Base-by-base conservation (phyloP, 2,113 vertebrate genomes). In the Delphinapterus leucas region DNA sequence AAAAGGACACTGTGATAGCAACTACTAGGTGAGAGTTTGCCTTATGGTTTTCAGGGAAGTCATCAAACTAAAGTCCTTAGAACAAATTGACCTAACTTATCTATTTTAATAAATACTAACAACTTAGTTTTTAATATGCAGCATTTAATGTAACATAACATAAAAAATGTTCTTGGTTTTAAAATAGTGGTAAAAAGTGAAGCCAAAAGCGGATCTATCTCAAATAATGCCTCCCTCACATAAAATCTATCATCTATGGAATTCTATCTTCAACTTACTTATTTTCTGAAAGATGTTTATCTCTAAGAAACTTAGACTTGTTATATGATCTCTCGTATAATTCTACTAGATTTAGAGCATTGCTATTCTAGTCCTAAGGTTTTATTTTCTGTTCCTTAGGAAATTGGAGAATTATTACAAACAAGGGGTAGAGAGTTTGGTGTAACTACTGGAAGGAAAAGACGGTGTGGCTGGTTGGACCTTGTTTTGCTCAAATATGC, bases 391-490 rank as follows among this genome's bases (percentile, higher is more conserved):
- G 9, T 94, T 88, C 21, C 81, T 36, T 63, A 98, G 97, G 98
- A 98, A 88, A 98, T 98, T 77, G 99, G 99, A 90, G 99, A 99
- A 97, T 97, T 99, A 85, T 98, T 99, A 83, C 99, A 99, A 97
- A 99, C 94, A 15, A 99, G 99, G 86, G 99, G 99, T 88, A 99
- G 99, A 98, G 99, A 99, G 95, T 99, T 99, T 94, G 99, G 99
- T 61, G 99, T 99, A 98, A 99, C 99, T 90, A 99, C 99, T 10
- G 99, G 99, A 92, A 99, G 99, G 94, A 99, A 99, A 98, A 99
- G 99, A 97, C 99, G 99, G 98, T 99, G 99, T 88, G 99, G 99
- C 98, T 99, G 99, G 99, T 98, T 99, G 98, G 99, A 99, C 98
- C 99, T 99, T 28, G 99, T 99, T 97, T 99, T 99, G 96, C 99